phyloP scores from a whole-genome alignment of 2,888 invertebrate species.

The Ochlodes sylvanus region DNA sequence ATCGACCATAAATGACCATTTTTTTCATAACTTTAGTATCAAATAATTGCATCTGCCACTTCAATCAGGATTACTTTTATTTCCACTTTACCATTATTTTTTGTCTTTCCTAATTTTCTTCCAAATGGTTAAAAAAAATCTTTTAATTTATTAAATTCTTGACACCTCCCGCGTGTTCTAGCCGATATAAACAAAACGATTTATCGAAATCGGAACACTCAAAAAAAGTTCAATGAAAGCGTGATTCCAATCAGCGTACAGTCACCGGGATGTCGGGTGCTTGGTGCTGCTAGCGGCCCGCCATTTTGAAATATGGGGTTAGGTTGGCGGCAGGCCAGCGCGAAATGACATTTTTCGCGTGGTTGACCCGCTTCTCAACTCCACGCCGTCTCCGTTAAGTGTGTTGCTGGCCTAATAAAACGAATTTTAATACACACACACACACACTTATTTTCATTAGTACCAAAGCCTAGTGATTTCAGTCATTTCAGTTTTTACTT shows the following conservation, averaged over 20 bases:
- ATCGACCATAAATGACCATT: no score
- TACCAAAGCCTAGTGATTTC: neutral
- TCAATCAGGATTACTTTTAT: no score
- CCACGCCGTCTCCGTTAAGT: conserved; percentile 65
- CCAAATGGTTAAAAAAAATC: neutral
- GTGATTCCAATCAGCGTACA: conserved; percentile 49
- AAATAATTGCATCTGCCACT: no score
- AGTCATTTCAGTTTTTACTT: no score
- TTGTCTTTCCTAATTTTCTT: no score
- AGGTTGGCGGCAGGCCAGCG: conserved; percentile 65
- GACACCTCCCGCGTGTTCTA: neutral
- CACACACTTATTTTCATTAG: neutral
- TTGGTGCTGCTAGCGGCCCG: conserved; percentile 42
- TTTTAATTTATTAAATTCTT: conserved; percentile 12
- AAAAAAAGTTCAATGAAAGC: conserved; percentile 27
- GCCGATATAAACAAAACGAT: neutral
- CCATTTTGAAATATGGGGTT: conserved; percentile 61
- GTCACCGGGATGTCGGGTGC: conserved; percentile 47
- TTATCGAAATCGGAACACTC: conserved; percentile 9
- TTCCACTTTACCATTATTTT: no score
- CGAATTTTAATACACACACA: neutral
- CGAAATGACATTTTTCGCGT: conserved; percentile 69
- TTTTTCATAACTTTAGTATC: no score
- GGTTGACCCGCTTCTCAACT: conserved; percentile 63
- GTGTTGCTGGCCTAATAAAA: conserved; percentile 34